Evolutionary conservation across 1,140 invertebrate species (phyloP), one percentile per base, ranked within the genome.

Genomic region (Papilio aristodemus): DNA sequence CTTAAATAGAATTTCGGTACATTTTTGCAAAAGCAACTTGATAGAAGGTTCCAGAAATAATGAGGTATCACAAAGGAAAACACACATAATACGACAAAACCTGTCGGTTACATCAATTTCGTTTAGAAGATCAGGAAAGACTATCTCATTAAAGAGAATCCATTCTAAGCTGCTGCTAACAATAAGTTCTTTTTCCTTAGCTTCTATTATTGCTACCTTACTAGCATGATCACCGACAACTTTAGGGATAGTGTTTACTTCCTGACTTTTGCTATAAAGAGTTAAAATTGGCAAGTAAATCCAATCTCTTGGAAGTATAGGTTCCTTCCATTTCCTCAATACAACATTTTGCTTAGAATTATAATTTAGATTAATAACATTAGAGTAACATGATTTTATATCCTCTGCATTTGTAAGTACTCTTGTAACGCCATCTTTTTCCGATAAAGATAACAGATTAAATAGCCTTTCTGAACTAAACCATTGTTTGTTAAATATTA

Each of bases 301-400:
- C 94, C 95, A 95, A 79, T 95, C 95, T 77, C 93, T 92, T 0
- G 94, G 94, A 73, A 95, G 92, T 0, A 93, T 88, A 46, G 91
- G 92, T 46, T 91, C 90, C 68, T 88, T 87, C 85, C 89, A 93
- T 64, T 77, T 78, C 32, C 67, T 80, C 6, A 87, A 77, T 19
- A 81, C 67, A 64, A 90, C 71, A 76, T 80, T 86, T 27, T 72
- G 72, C 0, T 72, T 78, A 39, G 68, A 75, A 8, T 83, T 71
- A 68, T 79, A 76, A 68, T 89, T 89, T 19, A 92, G 71, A 32
- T 89, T 92, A n/a, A 93, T 79, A 71, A 92, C 85, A 73, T 84
- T 84, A 37, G 80, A 79, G 70, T 94, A 94, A 77, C 92, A 93
- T 25, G 80, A 22, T 72, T 87, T 90, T 60, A 94, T 93, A 25